Percentiles rank a stretch among this genome's conserved stretches.
phyloP scores from a whole-genome alignment of 1,140 invertebrate genomes.

The Hirudo medicinalis region DNA sequence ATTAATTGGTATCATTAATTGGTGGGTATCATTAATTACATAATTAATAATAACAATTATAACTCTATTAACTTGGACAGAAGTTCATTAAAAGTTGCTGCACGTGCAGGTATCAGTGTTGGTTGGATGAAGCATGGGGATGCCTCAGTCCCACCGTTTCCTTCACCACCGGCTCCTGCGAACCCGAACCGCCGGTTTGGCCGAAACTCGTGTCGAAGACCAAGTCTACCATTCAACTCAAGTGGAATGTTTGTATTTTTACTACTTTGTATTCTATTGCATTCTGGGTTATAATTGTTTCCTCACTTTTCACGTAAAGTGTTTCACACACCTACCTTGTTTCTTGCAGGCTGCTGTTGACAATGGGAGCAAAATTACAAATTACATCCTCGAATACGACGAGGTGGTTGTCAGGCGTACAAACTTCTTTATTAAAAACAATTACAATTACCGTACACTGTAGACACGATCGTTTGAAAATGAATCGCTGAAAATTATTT shows the following conservation, averaged over 20 bases:
- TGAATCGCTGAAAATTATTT: too few species aligned
- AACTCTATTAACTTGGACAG: neutral
- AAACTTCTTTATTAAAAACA: too few species aligned
- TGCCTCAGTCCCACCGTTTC: conserved; percentile 32
- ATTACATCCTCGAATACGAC: conserved; percentile 66
- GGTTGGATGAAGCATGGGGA: conserved; percentile 37
- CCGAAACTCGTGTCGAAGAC: conserved; percentile 41
- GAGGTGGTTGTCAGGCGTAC: conserved; percentile 39
- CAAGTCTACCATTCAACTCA: conserved; percentile 40
- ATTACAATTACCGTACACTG: neutral
- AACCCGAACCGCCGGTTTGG: conserved; percentile 40
- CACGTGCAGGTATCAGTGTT: conserved; percentile 3
- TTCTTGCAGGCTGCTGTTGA: conserved; percentile 50
- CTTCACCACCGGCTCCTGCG: conserved; percentile 40
- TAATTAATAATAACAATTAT: neutral
- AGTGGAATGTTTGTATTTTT: conserved; percentile 42
- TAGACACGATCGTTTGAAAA: neutral
- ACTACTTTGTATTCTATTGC: neutral
- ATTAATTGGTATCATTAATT: neutral
- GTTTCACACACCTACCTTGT: neutral
- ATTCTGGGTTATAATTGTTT: neutral
- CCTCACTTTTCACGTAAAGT: neutral
- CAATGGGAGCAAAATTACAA: conserved; percentile 61
- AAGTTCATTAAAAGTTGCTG: neutral
- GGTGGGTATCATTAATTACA: neutral